phyloP scores from a whole-genome alignment of 2,797 vertebrate species.

The Melanotaenia pygmaea region DNA sequence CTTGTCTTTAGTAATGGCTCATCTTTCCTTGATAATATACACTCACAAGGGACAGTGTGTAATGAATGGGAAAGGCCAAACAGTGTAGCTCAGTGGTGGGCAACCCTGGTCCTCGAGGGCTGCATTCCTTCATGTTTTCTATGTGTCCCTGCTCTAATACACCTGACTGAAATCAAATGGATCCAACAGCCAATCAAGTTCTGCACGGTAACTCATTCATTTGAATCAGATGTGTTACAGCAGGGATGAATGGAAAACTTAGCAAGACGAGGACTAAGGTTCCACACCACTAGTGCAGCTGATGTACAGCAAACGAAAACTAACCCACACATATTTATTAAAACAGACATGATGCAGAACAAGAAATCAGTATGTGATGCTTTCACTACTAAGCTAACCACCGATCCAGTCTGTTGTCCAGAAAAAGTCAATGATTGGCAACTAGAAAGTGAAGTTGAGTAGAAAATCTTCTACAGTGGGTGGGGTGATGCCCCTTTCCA shows the following conservation, averaged over 20 bases:
- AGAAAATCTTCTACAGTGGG: slow-evolving; percentile 35
- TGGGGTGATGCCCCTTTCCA: slow-evolving; percentile 31
- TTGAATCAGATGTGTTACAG: too few relatives aligned
- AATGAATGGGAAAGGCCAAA: neutral
- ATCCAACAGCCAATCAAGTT: too few relatives aligned
- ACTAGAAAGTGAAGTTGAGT: slow-evolving; percentile 45
- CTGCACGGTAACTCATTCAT: too few relatives aligned
- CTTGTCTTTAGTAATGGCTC: too few relatives aligned
- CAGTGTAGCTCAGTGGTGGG: neutral
- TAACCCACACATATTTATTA: neutral
- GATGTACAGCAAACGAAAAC: too few relatives aligned
- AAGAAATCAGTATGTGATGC: neutral
- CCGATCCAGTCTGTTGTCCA: slow-evolving; percentile 27
- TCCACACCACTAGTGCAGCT: too few relatives aligned
- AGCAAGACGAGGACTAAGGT: too few relatives aligned
- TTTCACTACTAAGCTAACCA: slow-evolving; percentile 2
- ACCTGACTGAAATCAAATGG: too few relatives aligned
- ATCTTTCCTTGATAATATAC: neutral
- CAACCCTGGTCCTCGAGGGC: too few relatives aligned
- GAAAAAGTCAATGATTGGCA: slow-evolving; percentile 28
- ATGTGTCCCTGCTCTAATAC: too few relatives aligned
- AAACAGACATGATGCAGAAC: neutral
- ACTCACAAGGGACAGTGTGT: neutral
- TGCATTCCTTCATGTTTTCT: too few relatives aligned
- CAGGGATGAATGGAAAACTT: too few relatives aligned